Conservation (phyloP, 2,888 invertebrate species). For the Patella caerulea region DNA sequence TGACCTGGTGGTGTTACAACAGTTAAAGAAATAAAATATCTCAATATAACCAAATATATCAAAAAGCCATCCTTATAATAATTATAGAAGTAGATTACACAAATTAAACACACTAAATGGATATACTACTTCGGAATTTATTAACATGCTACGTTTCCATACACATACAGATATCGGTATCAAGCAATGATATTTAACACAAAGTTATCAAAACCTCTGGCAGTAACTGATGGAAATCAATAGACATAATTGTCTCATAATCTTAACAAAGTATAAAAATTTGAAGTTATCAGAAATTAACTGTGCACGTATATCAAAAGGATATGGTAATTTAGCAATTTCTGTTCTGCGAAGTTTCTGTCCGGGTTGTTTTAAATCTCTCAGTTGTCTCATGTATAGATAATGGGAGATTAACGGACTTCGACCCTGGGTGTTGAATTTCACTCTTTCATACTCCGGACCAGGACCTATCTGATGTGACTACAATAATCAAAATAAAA, state of each 20-base stretch:
- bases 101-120: no score
- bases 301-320: constrained; percentile 33
- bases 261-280: no score
- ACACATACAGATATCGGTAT: no score
- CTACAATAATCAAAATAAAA: constrained; percentile 36
- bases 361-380: constrained; percentile 56
- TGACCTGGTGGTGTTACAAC: constrained; percentile 49
- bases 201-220: no score
- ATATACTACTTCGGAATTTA: no score
- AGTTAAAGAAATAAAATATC: constrained; percentile 34
- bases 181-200: no score
- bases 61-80: no score
- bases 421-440: constrained; percentile 67
- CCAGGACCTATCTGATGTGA: constrained; percentile 68
- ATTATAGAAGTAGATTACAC: no score
- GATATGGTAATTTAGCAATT: constrained; percentile 62
- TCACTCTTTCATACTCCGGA: constrained; percentile 63
- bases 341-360: constrained; percentile 64
- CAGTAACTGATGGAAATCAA: no score
- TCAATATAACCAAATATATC: neutral
- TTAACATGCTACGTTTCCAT: no score
- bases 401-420: constrained; percentile 70
- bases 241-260: no score
- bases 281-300: neutral
- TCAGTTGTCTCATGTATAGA: constrained; percentile 62